Conservation (phyloP, 2,888 invertebrate genomes). For the Resseliella maxima region DNA sequence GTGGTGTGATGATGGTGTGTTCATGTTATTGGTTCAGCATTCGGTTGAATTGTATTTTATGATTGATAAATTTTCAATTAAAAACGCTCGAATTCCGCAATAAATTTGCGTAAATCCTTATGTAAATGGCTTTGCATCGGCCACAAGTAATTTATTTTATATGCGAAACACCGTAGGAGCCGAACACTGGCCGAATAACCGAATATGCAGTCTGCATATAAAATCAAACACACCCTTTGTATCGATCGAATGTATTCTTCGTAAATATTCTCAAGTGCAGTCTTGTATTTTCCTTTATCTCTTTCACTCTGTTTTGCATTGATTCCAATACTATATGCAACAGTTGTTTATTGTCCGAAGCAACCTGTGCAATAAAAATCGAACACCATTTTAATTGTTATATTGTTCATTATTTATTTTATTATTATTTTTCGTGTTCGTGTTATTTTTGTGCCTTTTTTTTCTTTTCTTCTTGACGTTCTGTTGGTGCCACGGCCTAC, state of each 20-base stretch:
- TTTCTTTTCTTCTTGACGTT: not conserved
- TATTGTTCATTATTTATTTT: constrained; percentile 55
- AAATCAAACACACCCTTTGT: constrained; percentile 51
- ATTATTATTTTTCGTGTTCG: constrained; percentile 37
- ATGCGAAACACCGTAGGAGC: constrained; percentile 1
- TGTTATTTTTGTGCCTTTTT: not conserved
- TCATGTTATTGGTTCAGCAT: not conserved
- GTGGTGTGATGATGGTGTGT: not conserved
- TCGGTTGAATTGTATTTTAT: not conserved
- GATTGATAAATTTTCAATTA: constrained; percentile 55
- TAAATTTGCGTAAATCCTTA: constrained; percentile 50
- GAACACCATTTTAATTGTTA: constrained; percentile 55
- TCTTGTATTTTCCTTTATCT: not conserved
- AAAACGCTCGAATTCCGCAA: constrained; percentile 47
- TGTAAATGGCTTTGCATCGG: constrained; percentile 24
- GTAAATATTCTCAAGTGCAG: not conserved
- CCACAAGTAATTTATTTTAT: constrained; percentile 48
- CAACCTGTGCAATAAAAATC: constrained; percentile 55
- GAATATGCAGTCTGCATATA: not conserved
- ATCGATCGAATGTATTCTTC: not conserved
- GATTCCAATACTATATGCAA: not conserved
- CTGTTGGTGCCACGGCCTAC: not conserved
- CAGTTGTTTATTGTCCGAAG: constrained; percentile 29
- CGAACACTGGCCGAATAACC: not conserved
- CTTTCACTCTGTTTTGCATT: not conserved